Conservation (phyloP, 2,113 vertebrate genomes). For the Trematomus loennbergii region DNA sequence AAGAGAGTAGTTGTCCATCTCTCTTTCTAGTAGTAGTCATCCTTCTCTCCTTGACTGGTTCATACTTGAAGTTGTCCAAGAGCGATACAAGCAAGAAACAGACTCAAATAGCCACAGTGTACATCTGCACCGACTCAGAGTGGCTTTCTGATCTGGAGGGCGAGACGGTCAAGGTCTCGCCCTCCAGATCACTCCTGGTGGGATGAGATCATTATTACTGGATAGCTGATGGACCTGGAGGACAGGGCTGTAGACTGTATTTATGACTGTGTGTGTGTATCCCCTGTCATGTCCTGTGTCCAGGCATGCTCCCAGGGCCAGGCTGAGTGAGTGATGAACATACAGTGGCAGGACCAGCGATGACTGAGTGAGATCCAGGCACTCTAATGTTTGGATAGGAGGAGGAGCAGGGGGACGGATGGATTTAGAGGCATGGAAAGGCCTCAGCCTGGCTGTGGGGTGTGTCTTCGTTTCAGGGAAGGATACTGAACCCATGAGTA, state of each 20-base stretch:
- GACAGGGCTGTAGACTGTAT: constrained; percentile 69
- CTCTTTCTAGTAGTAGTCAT: constrained; percentile 22
- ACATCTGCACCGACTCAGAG: constrained; percentile 10
- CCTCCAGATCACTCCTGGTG: constrained; percentile 61
- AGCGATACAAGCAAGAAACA: constrained; percentile 16
- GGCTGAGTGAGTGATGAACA: constrained; percentile 74
- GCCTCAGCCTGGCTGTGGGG: constrained; percentile 33
- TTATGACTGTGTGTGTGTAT: constrained; percentile 69
- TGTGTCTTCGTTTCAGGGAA: constrained; percentile 43
- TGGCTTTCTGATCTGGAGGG: constrained; percentile 1
- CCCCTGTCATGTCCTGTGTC: constrained; percentile 70
- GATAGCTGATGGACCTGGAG: constrained; percentile 70
- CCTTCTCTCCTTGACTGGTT: constrained; percentile 46
- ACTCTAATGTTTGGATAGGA: constrained; percentile 37
- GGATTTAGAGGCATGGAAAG: constrained; percentile 54
- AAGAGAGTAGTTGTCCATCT: background rate
- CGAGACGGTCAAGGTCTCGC: constrained; percentile 69
- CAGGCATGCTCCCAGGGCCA: constrained; percentile 68
- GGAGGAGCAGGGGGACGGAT: constrained; percentile 40
- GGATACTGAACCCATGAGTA: constrained; percentile 21
- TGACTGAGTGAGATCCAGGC: constrained; percentile 64
- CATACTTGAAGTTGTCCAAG: constrained; percentile 24
- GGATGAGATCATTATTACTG: constrained; percentile 81
- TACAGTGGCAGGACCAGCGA: constrained; percentile 69
- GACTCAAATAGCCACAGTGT: constrained; percentile 24